Evolutionary conservation across 2,888 invertebrate genomes (phyloP), one percentile per base, ranked within the genome.

Genomic region (Cephus pulcher): DNA sequence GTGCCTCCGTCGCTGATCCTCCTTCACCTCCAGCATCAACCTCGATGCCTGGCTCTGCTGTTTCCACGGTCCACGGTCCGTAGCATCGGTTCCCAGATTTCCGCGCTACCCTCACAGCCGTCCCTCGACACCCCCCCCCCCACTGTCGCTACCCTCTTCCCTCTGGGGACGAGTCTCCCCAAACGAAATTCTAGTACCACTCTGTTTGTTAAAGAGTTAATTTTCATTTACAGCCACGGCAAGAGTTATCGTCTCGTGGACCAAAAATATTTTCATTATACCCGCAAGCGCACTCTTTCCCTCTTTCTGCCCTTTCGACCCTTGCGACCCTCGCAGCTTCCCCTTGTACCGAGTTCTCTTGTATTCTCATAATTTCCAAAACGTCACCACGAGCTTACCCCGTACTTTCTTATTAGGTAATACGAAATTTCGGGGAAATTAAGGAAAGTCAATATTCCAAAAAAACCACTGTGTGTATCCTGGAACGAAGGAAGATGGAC

Each of bases 201-300:
- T 78, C 73, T 73, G 76, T 76, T 78, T 69, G 77, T 77, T 79
- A 78, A 82, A 82, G 80, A 81, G 80, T 84, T 83, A 81, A 85
- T 85, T 85, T 82, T 80, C 84, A 83, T 86, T 85, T 82, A 84
- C 82, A 80, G 78, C 80, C 32, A 37, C 56, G 34, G 32, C 75
- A 79, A 77, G 70, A 79, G 81, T 82, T 79, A 81, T 83, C 75
- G 76, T 76, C 78, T 76, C 23, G 40, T 77, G 79, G 78, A 69
- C 56, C 12, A 70, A 81, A 80, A 71, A 80, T 81, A 83, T 83
- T 78, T 83, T 78, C 80, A 74, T 70, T 9, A 69, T 32, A 71
- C 30, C 34, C 70, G 33, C 37, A 2, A 69, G 34, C 4, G 23
- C 69, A 79, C 78, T 56, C 15, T 15, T 6, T 32, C 71, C 71